Percentiles rank a stretch among this genome's conserved stretches.
phyloP scores from a whole-genome alignment of 2,888 invertebrate species.

The Netelia inedita region DNA sequence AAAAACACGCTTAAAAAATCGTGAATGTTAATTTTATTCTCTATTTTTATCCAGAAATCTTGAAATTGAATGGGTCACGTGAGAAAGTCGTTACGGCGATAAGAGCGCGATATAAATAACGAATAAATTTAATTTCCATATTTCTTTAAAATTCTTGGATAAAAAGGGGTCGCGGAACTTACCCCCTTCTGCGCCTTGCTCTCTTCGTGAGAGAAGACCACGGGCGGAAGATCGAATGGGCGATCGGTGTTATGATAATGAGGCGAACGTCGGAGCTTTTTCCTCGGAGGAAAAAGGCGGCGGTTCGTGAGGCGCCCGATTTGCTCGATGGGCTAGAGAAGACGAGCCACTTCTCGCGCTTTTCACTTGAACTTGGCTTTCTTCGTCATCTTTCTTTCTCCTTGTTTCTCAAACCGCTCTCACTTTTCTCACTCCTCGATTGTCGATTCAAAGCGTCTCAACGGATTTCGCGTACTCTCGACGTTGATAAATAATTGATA shows the following conservation, averaged over 20 bases:
- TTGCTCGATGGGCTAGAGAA: constrained; percentile 52
- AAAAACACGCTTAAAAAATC: neutral
- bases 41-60: constrained; percentile 4
- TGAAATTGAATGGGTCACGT: constrained; percentile 9
- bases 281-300: constrained; percentile 32
- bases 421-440: constrained; percentile 26
- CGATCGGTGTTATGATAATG: constrained; percentile 80
- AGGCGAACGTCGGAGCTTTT: constrained; percentile 51
- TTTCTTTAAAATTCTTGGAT: constrained; percentile 75
- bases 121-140: constrained; percentile 77
- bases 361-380: constrained; percentile 62
- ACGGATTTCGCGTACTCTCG: constrained; percentile 35
- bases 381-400: constrained; percentile 21
- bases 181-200: neutral
- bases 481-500: constrained; percentile 52
- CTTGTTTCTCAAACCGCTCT: constrained; percentile 9
- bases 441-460: constrained; percentile 48
- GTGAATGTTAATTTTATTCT: constrained; percentile 66
- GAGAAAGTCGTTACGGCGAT: neutral
- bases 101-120: constrained; percentile 38
- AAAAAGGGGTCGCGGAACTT: constrained; percentile 61
- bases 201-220: neutral
- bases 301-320: constrained; percentile 48
- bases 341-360: constrained; percentile 66
- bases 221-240: constrained; percentile 74